Evolutionary conservation across 1,140 invertebrate species (phyloP).

Genomic region (Drosophila nasuta): DNA sequence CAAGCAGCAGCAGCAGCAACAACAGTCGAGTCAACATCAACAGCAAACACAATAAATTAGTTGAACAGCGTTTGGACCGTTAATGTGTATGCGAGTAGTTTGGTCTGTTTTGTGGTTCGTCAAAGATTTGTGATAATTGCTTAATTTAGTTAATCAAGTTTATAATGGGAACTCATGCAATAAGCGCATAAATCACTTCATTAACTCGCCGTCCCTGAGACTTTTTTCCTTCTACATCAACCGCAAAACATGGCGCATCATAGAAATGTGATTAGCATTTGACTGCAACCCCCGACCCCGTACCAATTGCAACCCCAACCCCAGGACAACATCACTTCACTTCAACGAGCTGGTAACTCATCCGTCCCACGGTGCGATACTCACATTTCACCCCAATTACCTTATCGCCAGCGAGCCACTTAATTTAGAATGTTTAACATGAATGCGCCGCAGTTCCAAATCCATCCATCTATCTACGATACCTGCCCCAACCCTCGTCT

Average conservation of each 20-base stretch:
- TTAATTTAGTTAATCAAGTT: conserved; percentile 74
- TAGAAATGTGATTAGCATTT: conserved; percentile 52
- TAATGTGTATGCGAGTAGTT: conserved; percentile 25
- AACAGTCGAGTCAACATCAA: too few species aligned
- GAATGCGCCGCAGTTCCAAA: conserved; percentile 46
- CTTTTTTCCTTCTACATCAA: background rate
- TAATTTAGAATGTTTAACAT: conserved; percentile 84
- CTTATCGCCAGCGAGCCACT: conserved; percentile 81
- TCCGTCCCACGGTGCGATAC: conserved; percentile 29
- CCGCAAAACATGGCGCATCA: conserved; percentile 14
- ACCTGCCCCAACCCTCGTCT: background rate
- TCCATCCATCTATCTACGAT: conserved; percentile 11
- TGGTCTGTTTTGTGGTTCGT: conserved; percentile 20
- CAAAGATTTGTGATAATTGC: conserved; percentile 66
- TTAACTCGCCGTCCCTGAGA: conserved; percentile 45
- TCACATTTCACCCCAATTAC: conserved; percentile 84
- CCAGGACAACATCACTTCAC: conserved; percentile 4
- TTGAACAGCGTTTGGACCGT: conserved; percentile 18
- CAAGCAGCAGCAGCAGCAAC: background rate
- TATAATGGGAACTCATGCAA: conserved; percentile 71
- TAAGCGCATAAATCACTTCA: conserved; percentile 78
- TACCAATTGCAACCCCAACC: conserved; percentile 9
- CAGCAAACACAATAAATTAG: conserved; percentile 19
- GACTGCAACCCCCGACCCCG: conserved; percentile 6
- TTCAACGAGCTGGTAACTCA: conserved; percentile 51